These are phyloP conservation scores for Drosophila ezoana DNA, from an alignment of 2,888 invertebrate species.

Conservation along the genomic window DNA sequence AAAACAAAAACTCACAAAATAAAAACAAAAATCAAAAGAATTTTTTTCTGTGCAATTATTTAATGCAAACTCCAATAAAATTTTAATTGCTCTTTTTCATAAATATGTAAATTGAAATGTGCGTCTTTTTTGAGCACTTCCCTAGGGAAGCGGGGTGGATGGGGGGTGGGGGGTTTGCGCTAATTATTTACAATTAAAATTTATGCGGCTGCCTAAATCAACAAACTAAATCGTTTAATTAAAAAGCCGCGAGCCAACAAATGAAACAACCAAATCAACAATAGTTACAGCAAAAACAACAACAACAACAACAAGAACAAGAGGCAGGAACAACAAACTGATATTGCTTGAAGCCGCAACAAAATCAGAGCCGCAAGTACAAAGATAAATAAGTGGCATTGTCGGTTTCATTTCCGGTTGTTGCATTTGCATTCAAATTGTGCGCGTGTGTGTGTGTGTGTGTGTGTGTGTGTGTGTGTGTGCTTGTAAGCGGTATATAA, in stretches of 20 bases:
- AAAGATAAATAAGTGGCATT: conserved; percentile 80
- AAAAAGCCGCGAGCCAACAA: conserved; percentile 60
- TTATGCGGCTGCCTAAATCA: conserved; percentile 75
- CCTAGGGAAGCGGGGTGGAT: neutral
- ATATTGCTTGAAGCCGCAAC: conserved; percentile 70
- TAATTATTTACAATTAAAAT: conserved; percentile 77
- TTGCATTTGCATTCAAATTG: conserved; percentile 77
- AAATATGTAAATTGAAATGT: conserved; percentile 56
- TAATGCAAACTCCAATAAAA: conserved; percentile 68
- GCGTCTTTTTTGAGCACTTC: conserved; percentile 29
- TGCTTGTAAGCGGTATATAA: conserved; percentile 75
- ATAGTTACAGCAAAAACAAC: conserved; percentile 17
- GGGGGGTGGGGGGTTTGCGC: neutral
- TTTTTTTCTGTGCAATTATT: conserved; percentile 64
- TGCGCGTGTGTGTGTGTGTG: conserved; percentile 2
- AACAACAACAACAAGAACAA: conserved; percentile 8
- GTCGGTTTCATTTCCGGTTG: conserved; percentile 80
- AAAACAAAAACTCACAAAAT: neutral
- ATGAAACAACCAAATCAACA: conserved; percentile 35
- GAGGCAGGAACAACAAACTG: conserved; percentile 30
- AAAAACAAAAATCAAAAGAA: conserved; percentile 35
- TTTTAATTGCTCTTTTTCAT: conserved; percentile 70
- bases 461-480: conserved; percentile 15
- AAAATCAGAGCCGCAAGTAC: conserved; percentile 78
- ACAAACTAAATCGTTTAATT: conserved; percentile 77